These are phyloP conservation scores for Phacellophora camtschatica DNA, from an alignment of 30 jellyfish, hydroid and myxozoan genomes.

Conservation along the genomic window DNA sequence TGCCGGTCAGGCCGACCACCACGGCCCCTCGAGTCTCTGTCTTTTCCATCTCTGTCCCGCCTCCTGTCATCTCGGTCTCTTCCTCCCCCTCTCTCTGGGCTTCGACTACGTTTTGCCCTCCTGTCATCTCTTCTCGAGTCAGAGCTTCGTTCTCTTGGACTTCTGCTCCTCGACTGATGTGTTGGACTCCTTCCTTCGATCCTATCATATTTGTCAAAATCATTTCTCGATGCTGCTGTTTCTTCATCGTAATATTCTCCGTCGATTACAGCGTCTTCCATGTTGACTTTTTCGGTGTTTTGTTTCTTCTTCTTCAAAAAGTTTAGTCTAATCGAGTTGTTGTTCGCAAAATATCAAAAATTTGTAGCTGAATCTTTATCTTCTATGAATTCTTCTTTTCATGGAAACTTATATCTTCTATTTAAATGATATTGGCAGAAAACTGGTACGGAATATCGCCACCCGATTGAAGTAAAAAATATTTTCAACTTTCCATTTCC, in stretches of 20 bases:
- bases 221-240: background rate
- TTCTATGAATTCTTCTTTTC: too few relatives aligned
- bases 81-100: too few relatives aligned
- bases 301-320: too few relatives aligned
- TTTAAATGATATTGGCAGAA: too few relatives aligned
- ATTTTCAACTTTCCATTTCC: too few relatives aligned
- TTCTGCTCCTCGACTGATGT: constrained; percentile 16
- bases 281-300: too few relatives aligned
- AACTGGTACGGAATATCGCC: too few relatives aligned
- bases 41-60: constrained; percentile 32
- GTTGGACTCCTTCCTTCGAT: background rate
- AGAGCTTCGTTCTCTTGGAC: constrained; percentile 36
- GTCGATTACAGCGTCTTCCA: background rate
- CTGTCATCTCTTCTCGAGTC: constrained; percentile 29
- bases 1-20: constrained; percentile 13
- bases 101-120: constrained; percentile 40
- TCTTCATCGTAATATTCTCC: constrained; percentile 15
- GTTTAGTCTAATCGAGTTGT: too few relatives aligned
- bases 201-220: constrained; percentile 12
- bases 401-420: too few relatives aligned
- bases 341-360: too few relatives aligned
- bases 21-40: constrained; percentile 25
- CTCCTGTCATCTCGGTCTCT: constrained; percentile 34
- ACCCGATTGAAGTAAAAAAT: too few relatives aligned
- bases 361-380: too few relatives aligned